A percentile compares a stretch with the other conserved stretches of the same genome.
Conservation (phyloP, 1,140 invertebrate genomes). For the Pogonomyrmex barbatus region DNA sequence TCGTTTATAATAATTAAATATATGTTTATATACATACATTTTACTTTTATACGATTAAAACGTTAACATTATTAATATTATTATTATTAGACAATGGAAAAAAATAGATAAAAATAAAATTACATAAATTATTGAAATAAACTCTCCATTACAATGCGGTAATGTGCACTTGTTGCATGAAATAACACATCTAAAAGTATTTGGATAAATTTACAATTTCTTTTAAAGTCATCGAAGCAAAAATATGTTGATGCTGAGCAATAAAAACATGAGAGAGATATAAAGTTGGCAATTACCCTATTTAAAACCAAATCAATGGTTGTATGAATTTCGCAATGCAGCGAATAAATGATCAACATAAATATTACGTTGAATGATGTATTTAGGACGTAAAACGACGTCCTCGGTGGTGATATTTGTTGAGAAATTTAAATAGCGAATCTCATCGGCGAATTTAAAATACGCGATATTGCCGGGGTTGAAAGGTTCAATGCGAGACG, state of each 20-base stretch:
- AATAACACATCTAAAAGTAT: background rate
- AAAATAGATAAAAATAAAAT: background rate
- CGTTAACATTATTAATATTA: background rate
- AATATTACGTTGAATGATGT: background rate
- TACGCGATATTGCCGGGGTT: slow-evolving; percentile 39
- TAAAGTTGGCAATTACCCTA: slow-evolving; percentile 1
- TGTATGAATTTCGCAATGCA: slow-evolving; percentile 2
- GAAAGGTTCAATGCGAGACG: slow-evolving; percentile 27
- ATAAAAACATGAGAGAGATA: background rate
- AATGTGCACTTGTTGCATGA: slow-evolving; percentile 1
- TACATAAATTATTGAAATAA: slow-evolving; percentile 3
- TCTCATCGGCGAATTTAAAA: slow-evolving; percentile 58
- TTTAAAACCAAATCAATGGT: slow-evolving; percentile 27
- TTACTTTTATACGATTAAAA: background rate
- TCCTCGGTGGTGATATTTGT: background rate
- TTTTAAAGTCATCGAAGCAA: background rate
- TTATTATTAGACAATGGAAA: background rate
- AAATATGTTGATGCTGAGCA: background rate
- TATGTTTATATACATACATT: background rate
- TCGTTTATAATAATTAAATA: background rate
- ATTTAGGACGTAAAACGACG: slow-evolving; percentile 35
- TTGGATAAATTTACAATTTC: slow-evolving; percentile 23
- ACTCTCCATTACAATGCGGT: slow-evolving; percentile 10
- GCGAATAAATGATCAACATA: slow-evolving; percentile 1
- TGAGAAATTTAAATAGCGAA: slow-evolving; percentile 66